A percentile compares a stretch with the other conserved stretches of the same genome.
These are phyloP conservation scores for Cyclophora punctaria DNA, from an alignment of 2,888 invertebrate genomes.

Conservation along the genomic window DNA sequence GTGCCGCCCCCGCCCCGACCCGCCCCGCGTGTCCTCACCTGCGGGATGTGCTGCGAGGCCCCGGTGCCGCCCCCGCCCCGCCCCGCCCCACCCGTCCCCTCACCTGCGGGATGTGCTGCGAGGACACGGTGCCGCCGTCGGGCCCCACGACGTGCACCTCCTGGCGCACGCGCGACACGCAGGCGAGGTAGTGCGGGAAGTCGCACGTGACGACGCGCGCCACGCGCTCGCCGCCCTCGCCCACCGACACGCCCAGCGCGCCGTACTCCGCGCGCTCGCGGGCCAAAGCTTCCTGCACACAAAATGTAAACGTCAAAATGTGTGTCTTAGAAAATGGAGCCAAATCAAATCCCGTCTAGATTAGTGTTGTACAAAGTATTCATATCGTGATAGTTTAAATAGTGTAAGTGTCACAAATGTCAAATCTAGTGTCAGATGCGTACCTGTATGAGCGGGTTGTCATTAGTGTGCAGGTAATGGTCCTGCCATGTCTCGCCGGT, in stretches of 20 bases:
- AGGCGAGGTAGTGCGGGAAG: conserved; percentile 98
- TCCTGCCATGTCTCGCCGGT: conserved; percentile 99
- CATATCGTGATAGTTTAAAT: too few species aligned
- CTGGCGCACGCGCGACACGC: conserved; percentile 94
- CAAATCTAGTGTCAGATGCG: too few species aligned
- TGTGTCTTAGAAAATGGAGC: too few species aligned
- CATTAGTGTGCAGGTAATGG: conserved; percentile 80
- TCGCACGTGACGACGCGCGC: conserved; percentile 96
- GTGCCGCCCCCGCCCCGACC: conserved; percentile 99
- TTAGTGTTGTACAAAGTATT: too few species aligned
- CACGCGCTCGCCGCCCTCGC: conserved; percentile 87
- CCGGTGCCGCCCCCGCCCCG: too few species aligned
- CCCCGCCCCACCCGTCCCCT: conserved; percentile 76
- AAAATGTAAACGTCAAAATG: too few species aligned
- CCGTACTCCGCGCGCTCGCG: conserved; percentile 93
- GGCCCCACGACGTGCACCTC: conserved; percentile 98
- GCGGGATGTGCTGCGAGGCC: too few species aligned
- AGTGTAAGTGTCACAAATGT: too few species aligned
- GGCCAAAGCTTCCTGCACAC: conserved; percentile 83
- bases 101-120: conserved; percentile 89
- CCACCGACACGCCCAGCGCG: conserved; percentile 45
- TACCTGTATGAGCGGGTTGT: conserved; percentile 75
- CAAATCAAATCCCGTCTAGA: too few species aligned
- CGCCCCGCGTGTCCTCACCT: too few species aligned
- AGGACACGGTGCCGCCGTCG: conserved; percentile 97